phyloP scores from a whole-genome alignment of 2,113 vertebrate species.

The Illadopsis cleaveri region DNA sequence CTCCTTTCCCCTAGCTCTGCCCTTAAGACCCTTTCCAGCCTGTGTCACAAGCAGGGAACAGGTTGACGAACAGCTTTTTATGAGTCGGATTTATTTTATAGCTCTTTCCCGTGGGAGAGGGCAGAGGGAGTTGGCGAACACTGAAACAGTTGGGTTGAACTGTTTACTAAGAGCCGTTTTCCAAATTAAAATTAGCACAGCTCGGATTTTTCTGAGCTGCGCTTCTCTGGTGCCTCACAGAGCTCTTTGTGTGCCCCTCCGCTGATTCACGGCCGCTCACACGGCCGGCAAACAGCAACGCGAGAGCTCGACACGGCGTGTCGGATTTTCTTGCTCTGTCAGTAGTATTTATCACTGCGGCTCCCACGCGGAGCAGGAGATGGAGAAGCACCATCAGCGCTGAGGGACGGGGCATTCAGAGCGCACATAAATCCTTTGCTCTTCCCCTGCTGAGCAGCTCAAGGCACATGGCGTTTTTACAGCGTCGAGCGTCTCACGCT shows the following conservation, averaged over 20 bases:
- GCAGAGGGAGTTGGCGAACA: not conserved
- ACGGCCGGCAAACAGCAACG: not conserved
- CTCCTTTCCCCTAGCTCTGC: not conserved
- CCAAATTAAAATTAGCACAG: conserved; percentile 20
- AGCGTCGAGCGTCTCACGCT: not conserved
- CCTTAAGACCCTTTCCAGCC: not conserved
- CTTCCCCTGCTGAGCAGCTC: not conserved
- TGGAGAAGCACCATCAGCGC: not conserved
- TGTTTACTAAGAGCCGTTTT: not conserved
- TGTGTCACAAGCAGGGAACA: not conserved
- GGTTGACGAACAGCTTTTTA: conserved; percentile 47
- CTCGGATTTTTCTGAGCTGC: not conserved
- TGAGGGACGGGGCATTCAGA: not conserved
- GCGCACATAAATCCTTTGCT: not conserved
- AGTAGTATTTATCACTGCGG: not conserved
- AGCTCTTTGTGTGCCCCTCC: conserved; percentile 14
- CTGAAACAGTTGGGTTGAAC: not conserved
- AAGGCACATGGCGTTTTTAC: not conserved
- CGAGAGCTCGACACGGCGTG: not conserved
- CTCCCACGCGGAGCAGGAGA: not conserved
- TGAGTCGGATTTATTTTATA: conserved; percentile 20
- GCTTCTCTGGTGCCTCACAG: not conserved
- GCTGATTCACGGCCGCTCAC: conserved; percentile 29
- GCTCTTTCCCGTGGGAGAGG: conserved; percentile 43
- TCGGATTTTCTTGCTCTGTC: conserved; percentile 15